Base-by-base conservation (phyloP, 2,888 invertebrate genomes). In the Cantharis rufa region DNA sequence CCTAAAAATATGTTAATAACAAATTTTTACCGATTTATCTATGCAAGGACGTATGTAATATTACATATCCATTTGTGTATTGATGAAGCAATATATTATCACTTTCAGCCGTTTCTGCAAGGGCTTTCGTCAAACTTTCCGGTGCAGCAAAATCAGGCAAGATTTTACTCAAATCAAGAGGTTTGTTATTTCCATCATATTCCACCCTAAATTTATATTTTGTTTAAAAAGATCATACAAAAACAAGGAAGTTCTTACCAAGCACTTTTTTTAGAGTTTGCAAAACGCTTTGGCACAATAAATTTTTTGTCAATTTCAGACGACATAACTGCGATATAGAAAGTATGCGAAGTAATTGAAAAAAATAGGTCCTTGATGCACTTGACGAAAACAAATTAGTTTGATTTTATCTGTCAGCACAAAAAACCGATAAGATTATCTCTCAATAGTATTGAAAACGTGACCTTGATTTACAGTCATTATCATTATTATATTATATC, bases 91-190 rank as follows among this genome's bases (percentile, higher is more conserved):
- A 48, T 48, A 48, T 48, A 2, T 48, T 48, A n/a, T 48, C 48
- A 48, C 92, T 91, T 48, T 48, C 7, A 0, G 48, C 48, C 48
- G 48, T 48, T 48, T n/a, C 48, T 7, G n/a, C 48, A n/a, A 48
- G 48, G 7, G n/a, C 48, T 48, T 48, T n/a, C n/a, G 7, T 48
- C n/a, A 48, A n/a, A n/a, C 7, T n/a, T n/a, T 48, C 9, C 5
- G n/a, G 48, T 48, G 48, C 48, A 7, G 48, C 48, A n/a, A n/a
- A n/a, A 48, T 48, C 48, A 5, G 48, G n/a, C n/a, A n/a, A 5
- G n/a, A 7, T 9, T 48, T n/a, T 48, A n/a, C 48, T n/a, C 48
- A 48, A 48, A 7, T 48, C 48, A n/a, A 48, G n/a, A 7, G n/a
- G 7, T 48, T 48, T 48, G 2, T 48, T 3, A 48, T 48, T n/a